Conservation (phyloP, 2,888 invertebrate genomes). For the Rhorus exstirpatorius region DNA sequence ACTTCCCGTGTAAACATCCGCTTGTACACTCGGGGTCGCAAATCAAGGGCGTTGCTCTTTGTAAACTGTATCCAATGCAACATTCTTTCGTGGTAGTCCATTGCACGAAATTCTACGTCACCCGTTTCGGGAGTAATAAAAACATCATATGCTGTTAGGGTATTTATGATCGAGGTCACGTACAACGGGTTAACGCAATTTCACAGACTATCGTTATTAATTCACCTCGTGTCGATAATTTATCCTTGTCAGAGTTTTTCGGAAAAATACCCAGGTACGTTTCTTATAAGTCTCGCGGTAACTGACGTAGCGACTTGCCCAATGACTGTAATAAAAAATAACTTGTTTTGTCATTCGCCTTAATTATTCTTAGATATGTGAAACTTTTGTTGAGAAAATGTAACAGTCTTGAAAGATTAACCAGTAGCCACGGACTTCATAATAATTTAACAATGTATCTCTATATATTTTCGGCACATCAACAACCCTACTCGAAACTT, state of each 20-base stretch:
- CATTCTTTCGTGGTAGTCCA: not conserved
- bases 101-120: not conserved
- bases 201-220: not conserved
- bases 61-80: conserved; percentile 16
- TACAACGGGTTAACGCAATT: not conserved
- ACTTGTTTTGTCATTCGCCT: not conserved
- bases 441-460: no score
- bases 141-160: conserved; percentile 3
- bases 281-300: conserved; percentile 42
- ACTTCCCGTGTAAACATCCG: conserved; percentile 24
- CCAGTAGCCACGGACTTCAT: no score
- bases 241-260: conserved; percentile 27
- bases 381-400: no score
- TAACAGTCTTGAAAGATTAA: no score
- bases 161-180: not conserved
- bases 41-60: not conserved
- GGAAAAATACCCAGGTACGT: conserved; percentile 4
- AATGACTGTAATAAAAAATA: conserved; percentile 18
- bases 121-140: not conserved
- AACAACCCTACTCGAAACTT: no score
- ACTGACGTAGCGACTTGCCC: not conserved
- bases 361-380: not conserved
- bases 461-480: no score
- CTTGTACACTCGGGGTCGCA: conserved; percentile 18
- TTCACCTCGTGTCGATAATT: conserved; percentile 44